Percentiles rank a stretch among this genome's conserved stretches.
These are phyloP conservation scores for Azorinus chamasolen DNA, from an alignment of 2,888 invertebrate genomes.

Conservation along the genomic window DNA sequence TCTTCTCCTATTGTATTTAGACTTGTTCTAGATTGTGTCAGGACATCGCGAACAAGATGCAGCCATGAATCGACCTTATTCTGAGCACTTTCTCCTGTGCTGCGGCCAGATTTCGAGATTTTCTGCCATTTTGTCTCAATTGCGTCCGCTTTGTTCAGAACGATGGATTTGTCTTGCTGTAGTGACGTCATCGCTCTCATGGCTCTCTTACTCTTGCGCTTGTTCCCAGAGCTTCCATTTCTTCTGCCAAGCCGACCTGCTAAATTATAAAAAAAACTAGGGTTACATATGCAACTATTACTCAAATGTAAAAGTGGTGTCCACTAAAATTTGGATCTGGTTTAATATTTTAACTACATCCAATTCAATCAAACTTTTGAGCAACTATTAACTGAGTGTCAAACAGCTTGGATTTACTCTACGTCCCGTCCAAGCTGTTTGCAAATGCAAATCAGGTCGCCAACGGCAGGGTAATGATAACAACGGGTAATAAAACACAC, in stretches of 20 bases:
- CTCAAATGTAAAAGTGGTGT: too few species aligned
- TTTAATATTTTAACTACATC: too few species aligned
- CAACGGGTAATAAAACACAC: too few species aligned
- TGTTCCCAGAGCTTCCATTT: slow-evolving; percentile 65
- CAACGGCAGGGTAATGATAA: too few species aligned
- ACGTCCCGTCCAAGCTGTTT: too few species aligned
- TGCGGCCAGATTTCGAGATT: slow-evolving; percentile 46
- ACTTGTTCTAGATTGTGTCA: slow-evolving; percentile 73
- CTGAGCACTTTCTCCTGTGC: slow-evolving; percentile 37
- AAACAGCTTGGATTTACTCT: too few species aligned
- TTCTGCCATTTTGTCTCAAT: slow-evolving; percentile 69
- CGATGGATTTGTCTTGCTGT: slow-evolving; percentile 69
- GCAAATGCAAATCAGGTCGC: too few species aligned
- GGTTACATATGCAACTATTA: too few species aligned
- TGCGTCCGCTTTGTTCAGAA: slow-evolving; percentile 75
- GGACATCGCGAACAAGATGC: slow-evolving; percentile 68
- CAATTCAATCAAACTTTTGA: too few species aligned
- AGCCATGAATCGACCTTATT: slow-evolving; percentile 76
- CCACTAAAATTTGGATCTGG: too few species aligned
- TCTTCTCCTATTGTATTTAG: slow-evolving; percentile 76
- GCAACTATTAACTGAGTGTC: too few species aligned
- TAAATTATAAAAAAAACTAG: too few species aligned
- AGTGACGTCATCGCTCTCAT: slow-evolving; percentile 67
- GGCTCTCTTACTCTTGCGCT: slow-evolving; percentile 68
- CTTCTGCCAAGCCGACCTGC: slow-evolving; percentile 44